These are phyloP conservation scores for Anser cygnoides DNA, from an alignment of 2,113 vertebrate species.

Conservation along the genomic window DNA sequence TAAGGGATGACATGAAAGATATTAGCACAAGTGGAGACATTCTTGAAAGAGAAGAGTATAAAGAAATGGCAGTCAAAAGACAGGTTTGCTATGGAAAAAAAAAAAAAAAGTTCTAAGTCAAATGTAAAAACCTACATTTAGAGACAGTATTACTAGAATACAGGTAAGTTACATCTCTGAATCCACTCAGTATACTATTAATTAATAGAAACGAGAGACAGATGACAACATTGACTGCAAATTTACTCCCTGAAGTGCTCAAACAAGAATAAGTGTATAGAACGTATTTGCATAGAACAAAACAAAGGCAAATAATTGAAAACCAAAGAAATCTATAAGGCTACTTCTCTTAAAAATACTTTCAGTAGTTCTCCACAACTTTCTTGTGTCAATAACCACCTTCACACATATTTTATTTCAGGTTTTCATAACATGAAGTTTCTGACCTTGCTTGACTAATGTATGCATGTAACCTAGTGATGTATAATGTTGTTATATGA, in stretches of 20 bases:
- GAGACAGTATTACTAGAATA: not conserved
- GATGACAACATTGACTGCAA: not conserved
- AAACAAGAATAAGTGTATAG: not conserved
- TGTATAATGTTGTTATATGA: not conserved
- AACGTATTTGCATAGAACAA: not conserved
- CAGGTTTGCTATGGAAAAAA: not conserved
- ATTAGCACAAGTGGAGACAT: not conserved
- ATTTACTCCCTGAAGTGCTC: not conserved
- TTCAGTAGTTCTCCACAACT: not conserved
- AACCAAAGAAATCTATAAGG: not conserved
- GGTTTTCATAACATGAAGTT: not conserved
- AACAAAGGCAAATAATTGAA: not conserved
- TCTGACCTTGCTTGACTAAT: not conserved
- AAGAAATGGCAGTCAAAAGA: not conserved
- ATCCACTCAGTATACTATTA: not conserved
- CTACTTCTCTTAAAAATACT: not conserved
- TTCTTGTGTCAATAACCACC: not conserved
- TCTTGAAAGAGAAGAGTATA: not conserved
- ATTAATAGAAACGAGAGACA: not conserved
- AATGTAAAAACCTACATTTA: not conserved
- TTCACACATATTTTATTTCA: not conserved
- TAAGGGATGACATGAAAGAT: constrained; percentile 7
- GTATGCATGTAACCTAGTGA: not conserved
- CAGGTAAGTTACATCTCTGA: not conserved
- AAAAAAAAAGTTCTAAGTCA: not conserved